A percentile compares a stretch with the other conserved stretches of the same genome.
Conservation (phyloP, 1,140 invertebrate species). For the Paralvinella palmiformis region DNA sequence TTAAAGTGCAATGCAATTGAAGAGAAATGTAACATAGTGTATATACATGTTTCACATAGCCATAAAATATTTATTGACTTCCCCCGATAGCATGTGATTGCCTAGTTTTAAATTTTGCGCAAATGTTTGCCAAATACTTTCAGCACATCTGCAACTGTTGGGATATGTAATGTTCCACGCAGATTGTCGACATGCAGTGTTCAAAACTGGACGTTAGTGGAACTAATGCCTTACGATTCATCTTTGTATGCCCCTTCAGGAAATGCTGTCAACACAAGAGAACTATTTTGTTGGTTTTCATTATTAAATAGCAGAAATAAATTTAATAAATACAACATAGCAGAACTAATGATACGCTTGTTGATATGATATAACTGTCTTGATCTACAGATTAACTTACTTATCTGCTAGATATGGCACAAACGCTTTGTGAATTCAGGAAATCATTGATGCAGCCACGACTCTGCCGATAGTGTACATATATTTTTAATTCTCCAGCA, state of each 20-base stretch:
- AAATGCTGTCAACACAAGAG: too few species aligned
- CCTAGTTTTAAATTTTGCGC: neutral
- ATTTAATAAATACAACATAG: neutral
- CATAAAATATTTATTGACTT: neutral
- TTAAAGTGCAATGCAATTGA: slow-evolving; percentile 1
- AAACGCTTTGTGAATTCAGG: neutral
- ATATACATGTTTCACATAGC: too few species aligned
- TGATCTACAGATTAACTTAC: neutral
- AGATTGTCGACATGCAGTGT: neutral
- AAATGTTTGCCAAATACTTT: neutral
- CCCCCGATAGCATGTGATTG: neutral
- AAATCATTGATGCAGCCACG: neutral
- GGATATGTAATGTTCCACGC: neutral
- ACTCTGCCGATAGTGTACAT: neutral
- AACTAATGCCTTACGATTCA: slow-evolving; percentile 2
- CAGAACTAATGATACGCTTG: neutral
- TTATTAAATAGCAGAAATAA: neutral
- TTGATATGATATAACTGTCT: neutral
- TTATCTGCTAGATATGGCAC: neutral
- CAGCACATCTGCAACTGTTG: neutral
- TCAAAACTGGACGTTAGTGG: neutral
- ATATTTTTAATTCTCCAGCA: neutral
- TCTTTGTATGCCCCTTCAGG: too few species aligned
- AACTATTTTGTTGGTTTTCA: neutral
- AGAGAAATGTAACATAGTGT: too few species aligned